phyloP scores from a whole-genome alignment of 2,888 invertebrate genomes.

The Patella ulyssiponensis region DNA sequence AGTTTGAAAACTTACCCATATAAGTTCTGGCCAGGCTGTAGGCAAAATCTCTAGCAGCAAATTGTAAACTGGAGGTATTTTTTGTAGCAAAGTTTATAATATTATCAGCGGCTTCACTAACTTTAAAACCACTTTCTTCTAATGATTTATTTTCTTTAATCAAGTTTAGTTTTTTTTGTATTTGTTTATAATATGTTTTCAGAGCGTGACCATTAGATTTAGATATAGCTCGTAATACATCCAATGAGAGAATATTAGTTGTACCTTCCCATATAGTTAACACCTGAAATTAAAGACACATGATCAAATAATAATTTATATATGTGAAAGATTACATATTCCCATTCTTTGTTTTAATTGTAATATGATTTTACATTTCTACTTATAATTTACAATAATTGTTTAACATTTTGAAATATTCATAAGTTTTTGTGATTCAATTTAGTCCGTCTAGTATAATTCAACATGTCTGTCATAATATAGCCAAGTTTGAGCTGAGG shows the following conservation, averaged over 20 bases:
- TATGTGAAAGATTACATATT: too few species aligned
- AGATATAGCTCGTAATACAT: conserved; percentile 74
- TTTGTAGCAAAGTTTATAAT: conserved; percentile 45
- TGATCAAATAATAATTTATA: too few species aligned
- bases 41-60: conserved; percentile 74
- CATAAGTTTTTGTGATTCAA: too few species aligned
- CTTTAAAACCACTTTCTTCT: conserved; percentile 39
- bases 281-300: conserved; percentile 66
- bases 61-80: conserved; percentile 60
- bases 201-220: conserved; percentile 73
- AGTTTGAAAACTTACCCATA: conserved; percentile 58
- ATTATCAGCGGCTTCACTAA: conserved; percentile 45
- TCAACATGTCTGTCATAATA: too few species aligned
- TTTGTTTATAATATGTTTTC: conserved; percentile 62
- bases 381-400: too few species aligned
- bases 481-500: too few species aligned
- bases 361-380: too few species aligned
- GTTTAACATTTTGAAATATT: not conserved
- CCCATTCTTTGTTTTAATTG: too few species aligned
- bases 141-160: conserved; percentile 38
- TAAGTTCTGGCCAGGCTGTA: conserved; percentile 73
- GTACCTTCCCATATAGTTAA: conserved; percentile 78
- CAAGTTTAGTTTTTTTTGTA: conserved; percentile 52
- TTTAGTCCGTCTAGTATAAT: too few species aligned
- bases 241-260: conserved; percentile 76